A percentile compares a stretch with the other conserved stretches of the same genome.
These are phyloP conservation scores for Pycnomerus fuliginosus DNA, from an alignment of 2,888 invertebrate species.

Conservation along the genomic window DNA sequence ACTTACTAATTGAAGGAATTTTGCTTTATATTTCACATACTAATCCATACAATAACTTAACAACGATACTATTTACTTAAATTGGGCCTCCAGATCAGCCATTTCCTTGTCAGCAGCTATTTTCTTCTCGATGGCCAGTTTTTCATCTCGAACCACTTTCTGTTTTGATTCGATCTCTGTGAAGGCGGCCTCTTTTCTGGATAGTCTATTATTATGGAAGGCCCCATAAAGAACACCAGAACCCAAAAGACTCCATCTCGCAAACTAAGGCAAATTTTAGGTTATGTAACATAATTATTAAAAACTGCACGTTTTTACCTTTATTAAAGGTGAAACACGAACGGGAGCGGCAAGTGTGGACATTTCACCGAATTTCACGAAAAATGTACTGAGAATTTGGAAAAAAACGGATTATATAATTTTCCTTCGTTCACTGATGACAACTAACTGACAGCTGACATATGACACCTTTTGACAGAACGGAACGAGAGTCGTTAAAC, in stretches of 20 bases:
- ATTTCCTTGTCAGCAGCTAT: constrained; percentile 57
- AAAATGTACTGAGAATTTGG: too few species aligned
- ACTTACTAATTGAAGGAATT: too few species aligned
- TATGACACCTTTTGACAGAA: too few species aligned
- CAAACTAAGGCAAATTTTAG: constrained; percentile 60
- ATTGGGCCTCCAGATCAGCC: constrained; percentile 45
- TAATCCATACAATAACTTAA: too few species aligned
- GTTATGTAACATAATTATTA: constrained; percentile 25
- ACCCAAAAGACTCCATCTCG: constrained; percentile 76
- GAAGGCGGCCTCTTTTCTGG: constrained; percentile 64
- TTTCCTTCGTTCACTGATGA: too few species aligned
- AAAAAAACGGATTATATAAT: too few species aligned
- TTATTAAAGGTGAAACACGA: constrained; percentile 78
- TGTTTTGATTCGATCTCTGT: constrained; percentile 69
- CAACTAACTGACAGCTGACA: too few species aligned
- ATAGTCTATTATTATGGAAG: constrained; percentile 67
- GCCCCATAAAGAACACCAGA: constrained; percentile 75
- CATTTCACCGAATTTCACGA: too few species aligned
- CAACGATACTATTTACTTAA: too few species aligned
- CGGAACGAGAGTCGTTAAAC: too few species aligned
- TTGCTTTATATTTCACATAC: too few species aligned
- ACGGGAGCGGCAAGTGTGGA: constrained; percentile 64
- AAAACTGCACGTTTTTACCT: constrained; percentile 55
- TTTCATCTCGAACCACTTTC: constrained; percentile 68
- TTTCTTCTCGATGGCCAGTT: constrained; percentile 72